phyloP scores from a whole-genome alignment of 2,888 invertebrate genomes.

The Mesochorus sp. region DNA sequence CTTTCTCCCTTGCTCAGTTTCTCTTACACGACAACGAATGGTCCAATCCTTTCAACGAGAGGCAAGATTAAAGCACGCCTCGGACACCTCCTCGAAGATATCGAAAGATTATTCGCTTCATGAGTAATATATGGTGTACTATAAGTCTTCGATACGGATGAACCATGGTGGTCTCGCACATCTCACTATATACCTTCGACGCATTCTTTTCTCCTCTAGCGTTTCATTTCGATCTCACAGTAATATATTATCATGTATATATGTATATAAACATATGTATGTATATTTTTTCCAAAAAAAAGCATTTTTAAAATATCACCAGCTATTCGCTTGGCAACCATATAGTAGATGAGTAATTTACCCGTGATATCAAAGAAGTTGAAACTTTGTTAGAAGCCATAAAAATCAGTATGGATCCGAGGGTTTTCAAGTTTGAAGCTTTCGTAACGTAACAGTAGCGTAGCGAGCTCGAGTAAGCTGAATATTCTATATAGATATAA shows the following conservation, averaged over 20 bases:
- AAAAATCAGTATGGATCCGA: no score
- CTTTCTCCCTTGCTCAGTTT: background rate
- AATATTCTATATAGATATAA: no score
- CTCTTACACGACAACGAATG: constrained; percentile 64
- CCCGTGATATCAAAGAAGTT: no score
- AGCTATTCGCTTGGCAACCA: no score
- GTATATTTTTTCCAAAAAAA: no score
- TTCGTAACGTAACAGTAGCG: no score
- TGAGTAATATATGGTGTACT: constrained; percentile 60
- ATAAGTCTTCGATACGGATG: constrained; percentile 45
- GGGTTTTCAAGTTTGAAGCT: background rate
- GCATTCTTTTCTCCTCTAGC: constrained; percentile 19
- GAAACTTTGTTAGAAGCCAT: no score
- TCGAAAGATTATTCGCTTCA: constrained; percentile 71
- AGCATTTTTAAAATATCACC: no score
- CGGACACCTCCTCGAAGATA: constrained; percentile 73
- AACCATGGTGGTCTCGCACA: constrained; percentile 49
- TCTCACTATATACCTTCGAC: constrained; percentile 1
- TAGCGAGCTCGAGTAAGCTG: no score
- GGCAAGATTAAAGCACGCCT: constrained; percentile 74
- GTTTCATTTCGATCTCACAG: constrained; percentile 31
- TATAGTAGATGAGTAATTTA: no score
- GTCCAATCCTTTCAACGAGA: constrained; percentile 75
- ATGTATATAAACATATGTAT: no score
- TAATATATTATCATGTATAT: constrained; percentile 10